A percentile compares a stretch with the other conserved stretches of the same genome.
phyloP scores from a whole-genome alignment of 37 sponge, comb jelly and placozoan species.

The Dysidea cf. avara region DNA sequence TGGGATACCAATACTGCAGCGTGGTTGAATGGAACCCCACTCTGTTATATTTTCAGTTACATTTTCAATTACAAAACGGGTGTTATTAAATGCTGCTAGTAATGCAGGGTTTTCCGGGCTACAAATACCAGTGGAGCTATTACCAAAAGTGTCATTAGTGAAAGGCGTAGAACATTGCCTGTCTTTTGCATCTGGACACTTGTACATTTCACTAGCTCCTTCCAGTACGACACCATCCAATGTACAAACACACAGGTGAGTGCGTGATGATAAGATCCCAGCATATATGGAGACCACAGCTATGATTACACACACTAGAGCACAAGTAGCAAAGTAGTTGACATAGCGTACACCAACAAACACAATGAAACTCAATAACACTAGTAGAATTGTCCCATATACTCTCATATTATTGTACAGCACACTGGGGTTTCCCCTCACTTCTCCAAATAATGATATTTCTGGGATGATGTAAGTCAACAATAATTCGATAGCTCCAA shows the following conservation, averaged over 20 bases:
- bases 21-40: too few species aligned
- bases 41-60: too few species aligned
- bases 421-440: slow-evolving; percentile 43
- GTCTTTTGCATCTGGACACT: too few species aligned
- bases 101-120: slow-evolving; percentile 38
- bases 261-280: slow-evolving; percentile 54
- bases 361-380: slow-evolving; percentile 82
- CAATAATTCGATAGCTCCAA: slow-evolving; percentile 94
- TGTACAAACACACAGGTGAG: slow-evolving; percentile 45
- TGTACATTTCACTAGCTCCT: too few species aligned
- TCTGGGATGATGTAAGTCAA: slow-evolving; percentile 87
- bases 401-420: slow-evolving; percentile 90
- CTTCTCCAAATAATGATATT: slow-evolving; percentile 63
- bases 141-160: too few species aligned
- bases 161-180: too few species aligned
- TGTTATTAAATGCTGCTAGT: slow-evolving; percentile 25
- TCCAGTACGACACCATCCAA: slow-evolving; percentile 40
- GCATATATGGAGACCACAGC: slow-evolving; percentile 90
- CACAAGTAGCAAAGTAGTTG: slow-evolving; percentile 90
- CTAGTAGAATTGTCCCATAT: slow-evolving; percentile 88
- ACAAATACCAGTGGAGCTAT: too few species aligned
- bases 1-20: slow-evolving; percentile 68
- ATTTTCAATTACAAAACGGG: slow-evolving; percentile 4
- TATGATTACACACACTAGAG: slow-evolving; percentile 79
- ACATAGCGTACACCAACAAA: slow-evolving; percentile 94